These are phyloP conservation scores for Rhinogobio ventralis DNA, from an alignment of 2,797 vertebrate species.

Conservation along the genomic window DNA sequence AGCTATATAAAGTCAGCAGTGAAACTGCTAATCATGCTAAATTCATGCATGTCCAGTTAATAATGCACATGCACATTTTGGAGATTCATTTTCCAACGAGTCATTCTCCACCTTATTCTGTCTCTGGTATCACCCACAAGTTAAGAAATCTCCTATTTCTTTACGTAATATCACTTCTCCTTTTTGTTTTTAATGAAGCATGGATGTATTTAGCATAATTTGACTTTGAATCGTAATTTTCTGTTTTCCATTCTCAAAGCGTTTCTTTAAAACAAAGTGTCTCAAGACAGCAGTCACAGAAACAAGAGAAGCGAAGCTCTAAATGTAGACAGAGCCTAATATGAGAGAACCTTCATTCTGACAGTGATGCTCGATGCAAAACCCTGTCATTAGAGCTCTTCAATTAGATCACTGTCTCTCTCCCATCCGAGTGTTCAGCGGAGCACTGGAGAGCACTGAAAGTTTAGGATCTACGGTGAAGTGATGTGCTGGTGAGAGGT, in stretches of 20 bases:
- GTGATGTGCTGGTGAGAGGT: conserved; percentile 43
- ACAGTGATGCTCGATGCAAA: conserved; percentile 50
- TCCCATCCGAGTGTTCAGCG: conserved; percentile 20
- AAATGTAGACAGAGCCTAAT: conserved; percentile 47
- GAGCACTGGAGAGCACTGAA: conserved; percentile 8
- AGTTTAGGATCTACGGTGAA: conserved; percentile 36
- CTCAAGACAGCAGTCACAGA: conserved; percentile 35
- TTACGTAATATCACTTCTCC: background rate
- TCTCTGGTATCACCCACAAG: background rate
- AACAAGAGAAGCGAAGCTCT: conserved; percentile 18
- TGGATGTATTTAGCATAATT: background rate
- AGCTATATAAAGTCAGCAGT: too few relatives aligned
- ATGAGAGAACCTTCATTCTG: conserved; percentile 45
- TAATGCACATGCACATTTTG: background rate
- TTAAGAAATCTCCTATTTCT: background rate
- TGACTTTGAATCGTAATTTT: conserved; percentile 16
- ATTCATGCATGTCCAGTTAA: background rate
- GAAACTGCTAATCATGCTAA: background rate
- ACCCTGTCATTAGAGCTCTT: conserved; percentile 54
- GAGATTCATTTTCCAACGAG: background rate
- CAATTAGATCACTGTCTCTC: conserved; percentile 51
- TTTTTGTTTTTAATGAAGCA: background rate
- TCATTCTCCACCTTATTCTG: background rate
- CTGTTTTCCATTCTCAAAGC: conserved; percentile 24
- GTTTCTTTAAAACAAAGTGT: conserved; percentile 18